These are phyloP conservation scores for Dasyornis broadbenti DNA, from an alignment of 2,113 vertebrate genomes.

Conservation along the genomic window DNA sequence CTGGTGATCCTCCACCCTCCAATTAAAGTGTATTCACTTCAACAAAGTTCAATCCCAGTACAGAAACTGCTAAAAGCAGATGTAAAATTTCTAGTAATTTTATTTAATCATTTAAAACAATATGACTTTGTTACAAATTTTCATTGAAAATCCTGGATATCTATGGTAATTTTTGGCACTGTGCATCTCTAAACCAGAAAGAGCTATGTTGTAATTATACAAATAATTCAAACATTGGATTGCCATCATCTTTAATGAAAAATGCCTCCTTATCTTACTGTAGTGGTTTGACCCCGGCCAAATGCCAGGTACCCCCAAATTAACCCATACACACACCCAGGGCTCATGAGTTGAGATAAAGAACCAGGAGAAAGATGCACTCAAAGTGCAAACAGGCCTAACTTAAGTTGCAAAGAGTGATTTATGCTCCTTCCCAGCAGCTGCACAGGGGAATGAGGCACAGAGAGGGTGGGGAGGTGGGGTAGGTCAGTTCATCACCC, in stretches of 20 bases:
- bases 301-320: too few species aligned
- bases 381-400: too few species aligned
- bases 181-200: neutral
- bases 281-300: too few species aligned
- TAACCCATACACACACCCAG: too few species aligned
- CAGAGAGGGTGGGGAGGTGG: too few species aligned
- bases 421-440: too few species aligned
- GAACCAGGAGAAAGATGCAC: too few species aligned
- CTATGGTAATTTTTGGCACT: neutral
- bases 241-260: neutral
- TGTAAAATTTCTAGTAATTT: neutral
- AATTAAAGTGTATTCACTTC: rapidly evolving
- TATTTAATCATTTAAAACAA: neutral
- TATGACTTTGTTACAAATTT: neutral
- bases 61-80: neutral
- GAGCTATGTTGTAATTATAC: neutral
- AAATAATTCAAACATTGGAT: neutral
- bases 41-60: neutral
- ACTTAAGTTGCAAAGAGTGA: too few species aligned
- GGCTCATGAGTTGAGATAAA: too few species aligned
- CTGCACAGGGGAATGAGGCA: too few species aligned
- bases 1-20: neutral
- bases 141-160: neutral
- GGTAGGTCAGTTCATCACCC: too few species aligned
- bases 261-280: neutral